These are phyloP conservation scores for Nettapus auritus DNA, from an alignment of 2,113 vertebrate genomes.

Conservation along the genomic window DNA sequence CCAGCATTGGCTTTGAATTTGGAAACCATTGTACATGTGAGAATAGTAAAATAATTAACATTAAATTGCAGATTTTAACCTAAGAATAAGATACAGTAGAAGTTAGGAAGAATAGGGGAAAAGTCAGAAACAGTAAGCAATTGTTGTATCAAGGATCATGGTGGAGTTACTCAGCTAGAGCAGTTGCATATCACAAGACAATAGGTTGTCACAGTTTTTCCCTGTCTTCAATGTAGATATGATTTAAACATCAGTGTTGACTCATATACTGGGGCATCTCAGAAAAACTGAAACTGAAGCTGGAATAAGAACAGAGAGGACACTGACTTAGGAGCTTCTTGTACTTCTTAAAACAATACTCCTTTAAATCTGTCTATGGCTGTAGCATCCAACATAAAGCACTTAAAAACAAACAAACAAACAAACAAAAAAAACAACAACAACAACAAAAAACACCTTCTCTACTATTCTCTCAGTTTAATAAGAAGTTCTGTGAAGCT, in stretches of 20 bases:
- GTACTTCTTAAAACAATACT: background rate
- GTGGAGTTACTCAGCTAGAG: background rate
- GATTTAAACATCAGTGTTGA: background rate
- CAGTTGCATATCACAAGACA: background rate
- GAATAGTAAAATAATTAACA: background rate
- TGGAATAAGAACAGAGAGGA: background rate
- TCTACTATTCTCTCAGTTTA: background rate
- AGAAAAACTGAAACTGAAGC: background rate
- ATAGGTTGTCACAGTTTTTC: background rate
- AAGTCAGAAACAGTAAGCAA: background rate
- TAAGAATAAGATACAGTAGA: background rate
- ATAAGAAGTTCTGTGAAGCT: background rate
- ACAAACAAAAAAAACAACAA: too few species aligned
- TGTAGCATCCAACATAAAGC: background rate
- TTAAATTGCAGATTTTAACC: background rate
- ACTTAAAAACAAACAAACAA: background rate
- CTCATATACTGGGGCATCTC: background rate
- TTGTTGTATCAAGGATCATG: background rate
- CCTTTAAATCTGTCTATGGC: background rate
- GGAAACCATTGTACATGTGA: background rate
- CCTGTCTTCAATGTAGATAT: background rate
- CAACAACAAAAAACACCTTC: background rate
- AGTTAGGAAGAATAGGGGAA: background rate
- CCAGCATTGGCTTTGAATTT: background rate
- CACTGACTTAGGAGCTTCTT: background rate